phyloP scores from a whole-genome alignment of 1,140 invertebrate species.

The Nymphalis io region DNA sequence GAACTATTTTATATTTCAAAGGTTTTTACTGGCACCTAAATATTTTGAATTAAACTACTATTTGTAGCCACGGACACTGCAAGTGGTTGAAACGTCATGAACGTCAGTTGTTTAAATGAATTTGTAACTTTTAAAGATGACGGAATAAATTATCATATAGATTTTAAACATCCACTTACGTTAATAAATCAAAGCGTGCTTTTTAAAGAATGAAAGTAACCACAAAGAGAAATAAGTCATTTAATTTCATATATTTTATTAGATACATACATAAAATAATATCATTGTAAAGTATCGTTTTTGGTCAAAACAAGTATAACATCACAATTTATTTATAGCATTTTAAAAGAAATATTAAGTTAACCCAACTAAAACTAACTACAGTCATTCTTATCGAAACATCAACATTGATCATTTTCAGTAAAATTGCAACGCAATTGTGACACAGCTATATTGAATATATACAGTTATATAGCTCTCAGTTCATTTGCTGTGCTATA shows the following conservation, averaged over 20 bases:
- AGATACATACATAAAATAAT: constrained; percentile 32
- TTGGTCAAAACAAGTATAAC: constrained; percentile 32
- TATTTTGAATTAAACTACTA: too few species aligned
- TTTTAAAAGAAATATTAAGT: constrained; percentile 15
- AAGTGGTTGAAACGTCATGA: too few species aligned
- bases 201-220: background rate
- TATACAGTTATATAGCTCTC: background rate
- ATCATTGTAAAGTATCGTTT: constrained; percentile 33
- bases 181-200: too few species aligned
- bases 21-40: too few species aligned
- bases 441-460: constrained; percentile 13
- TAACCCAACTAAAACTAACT: background rate
- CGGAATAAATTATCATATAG: too few species aligned
- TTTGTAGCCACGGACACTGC: too few species aligned
- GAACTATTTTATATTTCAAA: too few species aligned
- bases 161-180: too few species aligned
- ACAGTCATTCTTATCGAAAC: constrained; percentile 14
- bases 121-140: too few species aligned
- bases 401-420: constrained; percentile 2
- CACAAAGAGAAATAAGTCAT: background rate
- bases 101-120: too few species aligned
- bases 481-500: constrained; percentile 3
- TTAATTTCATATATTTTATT: constrained; percentile 33
- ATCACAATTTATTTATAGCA: constrained; percentile 8
- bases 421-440: constrained; percentile 10